Evolutionary conservation across 2,113 vertebrate species (phyloP).

Genomic region (Sitta europaea): DNA sequence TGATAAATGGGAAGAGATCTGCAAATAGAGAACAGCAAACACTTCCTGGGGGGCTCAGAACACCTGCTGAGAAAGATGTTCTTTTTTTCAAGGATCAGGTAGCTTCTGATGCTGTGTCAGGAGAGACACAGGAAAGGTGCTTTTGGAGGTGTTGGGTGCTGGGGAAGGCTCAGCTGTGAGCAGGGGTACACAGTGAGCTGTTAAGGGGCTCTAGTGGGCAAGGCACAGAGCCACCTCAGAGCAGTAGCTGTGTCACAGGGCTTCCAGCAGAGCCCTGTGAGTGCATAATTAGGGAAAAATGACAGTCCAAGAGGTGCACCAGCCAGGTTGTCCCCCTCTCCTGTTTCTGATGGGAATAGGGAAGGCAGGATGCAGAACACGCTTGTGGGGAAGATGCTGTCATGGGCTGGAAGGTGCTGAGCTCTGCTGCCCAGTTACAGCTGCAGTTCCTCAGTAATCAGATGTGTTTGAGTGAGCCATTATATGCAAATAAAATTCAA

Average conservation of each 20-base stretch:
- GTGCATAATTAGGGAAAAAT: accelerated
- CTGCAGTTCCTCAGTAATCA: background rate
- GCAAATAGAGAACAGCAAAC: conserved; percentile 62
- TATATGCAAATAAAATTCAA: background rate
- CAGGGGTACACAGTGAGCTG: accelerated
- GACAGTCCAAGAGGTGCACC: background rate
- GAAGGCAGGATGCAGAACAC: background rate
- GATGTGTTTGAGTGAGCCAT: background rate
- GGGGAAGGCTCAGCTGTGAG: background rate
- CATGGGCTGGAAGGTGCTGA: background rate
- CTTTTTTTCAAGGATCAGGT: conserved; percentile 25
- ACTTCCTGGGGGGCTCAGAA: conserved; percentile 47
- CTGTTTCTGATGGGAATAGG: background rate
- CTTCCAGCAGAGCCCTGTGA: background rate
- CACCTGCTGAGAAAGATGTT: conserved; percentile 53
- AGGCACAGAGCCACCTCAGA: background rate
- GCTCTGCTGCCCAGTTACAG: background rate
- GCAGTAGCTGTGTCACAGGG: background rate
- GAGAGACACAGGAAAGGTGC: background rate
- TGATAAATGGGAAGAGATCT: conserved; percentile 56
- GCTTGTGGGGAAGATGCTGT: accelerated
- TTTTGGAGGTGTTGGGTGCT: background rate
- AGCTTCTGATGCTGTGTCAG: background rate
- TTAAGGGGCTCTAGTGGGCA: background rate
- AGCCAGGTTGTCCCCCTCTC: background rate